Conservation (phyloP, 2,113 vertebrate species). For the Campylorhamphus procurvoides region DNA sequence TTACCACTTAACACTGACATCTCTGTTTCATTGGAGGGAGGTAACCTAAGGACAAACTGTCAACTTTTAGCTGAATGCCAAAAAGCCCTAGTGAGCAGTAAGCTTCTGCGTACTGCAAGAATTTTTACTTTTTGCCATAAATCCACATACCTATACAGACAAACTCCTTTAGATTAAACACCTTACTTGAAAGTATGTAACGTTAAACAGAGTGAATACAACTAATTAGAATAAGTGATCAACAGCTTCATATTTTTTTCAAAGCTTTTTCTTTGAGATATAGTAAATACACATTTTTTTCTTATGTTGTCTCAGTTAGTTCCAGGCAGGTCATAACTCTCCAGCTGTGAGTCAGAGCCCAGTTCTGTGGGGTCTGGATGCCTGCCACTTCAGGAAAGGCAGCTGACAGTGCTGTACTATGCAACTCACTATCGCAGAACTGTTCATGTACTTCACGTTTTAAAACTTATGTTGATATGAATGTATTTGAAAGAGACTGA, state of each 20-base stretch:
- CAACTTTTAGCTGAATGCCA: not conserved
- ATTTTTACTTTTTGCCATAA: not conserved
- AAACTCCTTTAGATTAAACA: not conserved
- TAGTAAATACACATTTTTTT: not conserved
- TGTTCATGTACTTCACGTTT: not conserved
- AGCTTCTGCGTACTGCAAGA: not conserved
- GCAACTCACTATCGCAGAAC: not conserved
- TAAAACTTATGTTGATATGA: not conserved
- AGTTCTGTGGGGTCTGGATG: not conserved
- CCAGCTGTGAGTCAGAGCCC: not conserved
- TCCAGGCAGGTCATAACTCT: not conserved
- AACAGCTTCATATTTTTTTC: not conserved
- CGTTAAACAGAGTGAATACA: accelerated
- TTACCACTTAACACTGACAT: not conserved
- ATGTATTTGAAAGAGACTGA: not conserved
- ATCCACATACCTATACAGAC: not conserved
- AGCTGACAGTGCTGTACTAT: not conserved
- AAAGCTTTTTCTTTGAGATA: not conserved
- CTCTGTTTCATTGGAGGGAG: not conserved
- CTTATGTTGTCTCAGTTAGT: not conserved
- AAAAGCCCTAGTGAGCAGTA: not conserved
- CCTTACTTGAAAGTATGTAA: not conserved
- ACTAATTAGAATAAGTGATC: not conserved
- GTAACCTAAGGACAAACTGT: not conserved
- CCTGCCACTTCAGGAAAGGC: not conserved